These are phyloP conservation scores for Drosophila miranda DNA, from an alignment of 1,140 invertebrate species.

Conservation along the genomic window DNA sequence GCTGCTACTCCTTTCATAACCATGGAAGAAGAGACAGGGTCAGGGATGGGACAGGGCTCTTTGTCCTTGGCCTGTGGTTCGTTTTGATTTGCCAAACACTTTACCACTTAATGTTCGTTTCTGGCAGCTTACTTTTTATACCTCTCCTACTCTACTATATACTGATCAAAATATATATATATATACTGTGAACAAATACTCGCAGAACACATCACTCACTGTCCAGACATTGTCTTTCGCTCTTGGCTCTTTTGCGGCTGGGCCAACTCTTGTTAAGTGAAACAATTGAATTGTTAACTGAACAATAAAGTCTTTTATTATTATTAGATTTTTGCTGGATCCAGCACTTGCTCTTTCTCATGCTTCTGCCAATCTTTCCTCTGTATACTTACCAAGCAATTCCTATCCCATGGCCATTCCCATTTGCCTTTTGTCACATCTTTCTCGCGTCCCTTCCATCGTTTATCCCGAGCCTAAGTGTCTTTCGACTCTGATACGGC, in stretches of 20 bases:
- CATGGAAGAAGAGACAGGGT: no score
- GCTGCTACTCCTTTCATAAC: no score
- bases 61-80: slow-evolving; percentile 37
- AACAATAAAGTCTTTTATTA: slow-evolving; percentile 80
- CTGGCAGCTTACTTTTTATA: slow-evolving; percentile 65
- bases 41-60: neutral
- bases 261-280: slow-evolving; percentile 66
- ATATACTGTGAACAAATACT: neutral
- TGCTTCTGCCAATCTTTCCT: neutral
- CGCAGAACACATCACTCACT: no score
- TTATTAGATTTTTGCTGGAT: slow-evolving; percentile 76
- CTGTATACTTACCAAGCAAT: no score
- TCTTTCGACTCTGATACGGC: slow-evolving; percentile 46
- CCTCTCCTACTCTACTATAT: neutral
- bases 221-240: no score
- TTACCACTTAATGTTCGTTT: slow-evolving; percentile 75
- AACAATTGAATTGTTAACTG: slow-evolving; percentile 80
- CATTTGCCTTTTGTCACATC: slow-evolving; percentile 60
- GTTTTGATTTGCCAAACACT: slow-evolving; percentile 74
- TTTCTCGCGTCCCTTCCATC: neutral
- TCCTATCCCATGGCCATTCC: neutral
- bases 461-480: slow-evolving; percentile 51
- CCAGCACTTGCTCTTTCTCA: slow-evolving; percentile 29
- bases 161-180: no score
- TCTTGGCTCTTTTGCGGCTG: slow-evolving; percentile 9